Evolutionary conservation across 2,797 vertebrate species (phyloP).

Genomic region (Danio choprae): DNA sequence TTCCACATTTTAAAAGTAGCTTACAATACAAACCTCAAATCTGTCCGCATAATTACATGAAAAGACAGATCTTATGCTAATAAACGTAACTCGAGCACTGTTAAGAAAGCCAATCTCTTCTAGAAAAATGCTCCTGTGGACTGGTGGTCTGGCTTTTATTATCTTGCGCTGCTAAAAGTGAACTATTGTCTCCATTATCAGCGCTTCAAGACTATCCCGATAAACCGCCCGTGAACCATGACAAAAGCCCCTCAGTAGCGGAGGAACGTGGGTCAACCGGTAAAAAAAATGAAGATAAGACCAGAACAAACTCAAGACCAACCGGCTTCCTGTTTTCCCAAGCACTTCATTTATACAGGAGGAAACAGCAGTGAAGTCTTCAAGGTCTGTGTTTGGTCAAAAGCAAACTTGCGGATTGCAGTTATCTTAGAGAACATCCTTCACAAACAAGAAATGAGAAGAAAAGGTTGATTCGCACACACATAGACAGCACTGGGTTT

Average conservation of each 20-base stretch:
- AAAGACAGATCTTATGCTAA: conserved; percentile 8
- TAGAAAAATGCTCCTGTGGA: neutral
- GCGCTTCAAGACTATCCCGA: conserved; percentile 44
- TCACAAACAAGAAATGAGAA: neutral
- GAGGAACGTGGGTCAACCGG: conserved; percentile 46
- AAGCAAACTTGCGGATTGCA: conserved; percentile 15
- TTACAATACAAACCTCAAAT: neutral
- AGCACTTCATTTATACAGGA: conserved; percentile 28
- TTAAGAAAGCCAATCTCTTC: conserved; percentile 12
- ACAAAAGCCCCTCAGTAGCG: conserved; percentile 39
- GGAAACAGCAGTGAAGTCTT: conserved; percentile 30
- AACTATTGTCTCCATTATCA: conserved; percentile 44
- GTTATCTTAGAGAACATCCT: conserved; percentile 40
- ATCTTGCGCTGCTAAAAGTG: neutral
- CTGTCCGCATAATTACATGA: conserved; percentile 2
- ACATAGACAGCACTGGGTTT: conserved; percentile 69
- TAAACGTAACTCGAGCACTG: neutral
- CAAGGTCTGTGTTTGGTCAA: conserved; percentile 10
- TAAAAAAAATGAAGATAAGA: conserved; percentile 55
- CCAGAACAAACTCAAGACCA: conserved; percentile 29
- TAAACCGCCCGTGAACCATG: conserved; percentile 13
- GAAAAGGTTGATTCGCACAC: conserved; percentile 35
- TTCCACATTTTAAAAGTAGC: too few relatives aligned
- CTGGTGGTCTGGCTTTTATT: conserved; percentile 25
- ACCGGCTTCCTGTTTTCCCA: conserved; percentile 53